Evolutionary conservation across 2,113 vertebrate species (phyloP), one percentile per base, ranked within the genome.

Genomic region (Sinosuthora webbiana): DNA sequence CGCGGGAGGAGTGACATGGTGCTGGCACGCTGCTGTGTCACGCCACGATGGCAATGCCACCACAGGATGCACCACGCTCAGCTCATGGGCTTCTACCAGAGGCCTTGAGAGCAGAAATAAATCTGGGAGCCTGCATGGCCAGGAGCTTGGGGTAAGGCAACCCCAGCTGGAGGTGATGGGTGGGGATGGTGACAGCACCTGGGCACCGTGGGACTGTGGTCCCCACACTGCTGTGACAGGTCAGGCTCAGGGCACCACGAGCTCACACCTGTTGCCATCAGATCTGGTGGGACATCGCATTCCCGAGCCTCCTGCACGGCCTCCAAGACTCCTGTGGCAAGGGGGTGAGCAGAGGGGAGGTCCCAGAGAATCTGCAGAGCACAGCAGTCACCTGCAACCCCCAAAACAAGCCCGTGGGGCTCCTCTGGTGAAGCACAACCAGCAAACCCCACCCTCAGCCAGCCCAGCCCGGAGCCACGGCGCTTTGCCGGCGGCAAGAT

Each of bases 261-360:
- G 30, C 45, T 56, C 5, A 3, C 59, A 74, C 15, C 33, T 15
- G 4, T 23, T 9, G 11, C 71, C 80, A 33, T 15, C 31, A 1
- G 4, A 60, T 15, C 39, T 21, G 57, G 11, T 1, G 12, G 70
- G 39, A 83, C 11, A 24, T 6, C 1, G 0, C 2, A 5, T 69
- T 65, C 80, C 74, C 0, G 4, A 41, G 15, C 47, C 56, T 59
- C 4, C 0, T 5, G 60, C 59, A 1, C 0, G 2, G n/a, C 18
- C 56, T 22, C 41, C 31, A 9, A 11, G 7, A 35, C 62, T 74
- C 33, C 41, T 2, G 2, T 1, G 7, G 22, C 35, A 17, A 15
- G 24, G 39, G 37, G 30, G 4, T 0, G 17, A 50, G 64, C 42
- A 22, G 21, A n/a, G 28, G 30, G 31, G 15, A 3, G 12, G 12